Conservation (phyloP, 2,113 vertebrate species). For the Baryphthengus martii region DNA sequence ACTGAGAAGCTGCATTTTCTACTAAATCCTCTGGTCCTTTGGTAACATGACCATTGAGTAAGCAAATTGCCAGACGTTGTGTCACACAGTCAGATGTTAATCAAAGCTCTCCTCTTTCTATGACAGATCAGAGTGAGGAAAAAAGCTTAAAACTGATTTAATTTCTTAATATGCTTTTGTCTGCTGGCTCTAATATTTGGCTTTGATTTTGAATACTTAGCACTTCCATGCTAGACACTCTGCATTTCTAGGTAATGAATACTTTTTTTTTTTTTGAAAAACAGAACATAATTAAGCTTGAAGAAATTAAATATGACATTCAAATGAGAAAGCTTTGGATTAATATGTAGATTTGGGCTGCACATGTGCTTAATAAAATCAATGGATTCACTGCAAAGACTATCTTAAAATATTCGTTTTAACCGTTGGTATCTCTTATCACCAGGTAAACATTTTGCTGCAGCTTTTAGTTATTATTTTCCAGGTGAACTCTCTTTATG, state of each 20-base stretch:
- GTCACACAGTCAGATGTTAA: constrained; percentile 34
- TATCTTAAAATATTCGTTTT: not conserved
- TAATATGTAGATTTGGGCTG: constrained; percentile 15
- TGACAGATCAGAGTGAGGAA: constrained; percentile 41
- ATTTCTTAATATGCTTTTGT: constrained; percentile 58
- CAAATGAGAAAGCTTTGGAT: constrained; percentile 40
- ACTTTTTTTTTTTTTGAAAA: not conserved
- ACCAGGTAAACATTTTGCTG: not conserved
- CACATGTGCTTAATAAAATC: not conserved
- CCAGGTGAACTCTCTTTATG: not conserved
- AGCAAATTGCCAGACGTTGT: constrained; percentile 33
- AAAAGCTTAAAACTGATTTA: constrained; percentile 55
- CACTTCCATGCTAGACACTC: not conserved
- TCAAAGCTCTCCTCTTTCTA: constrained; percentile 22
- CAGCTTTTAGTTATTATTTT: not conserved
- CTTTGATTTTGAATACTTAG: constrained; percentile 60
- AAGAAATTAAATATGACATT: constrained; percentile 53
- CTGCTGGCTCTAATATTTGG: constrained; percentile 42
- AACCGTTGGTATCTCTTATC: not conserved
- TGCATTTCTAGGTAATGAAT: constrained; percentile 51
- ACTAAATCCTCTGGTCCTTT: not conserved
- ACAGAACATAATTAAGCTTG: constrained; percentile 50
- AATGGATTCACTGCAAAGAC: not conserved
- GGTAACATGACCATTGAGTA: not conserved
- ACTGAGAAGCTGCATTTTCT: not conserved